phyloP scores from a whole-genome alignment of 2,888 invertebrate species.

The Tetrapedia diversipes region DNA sequence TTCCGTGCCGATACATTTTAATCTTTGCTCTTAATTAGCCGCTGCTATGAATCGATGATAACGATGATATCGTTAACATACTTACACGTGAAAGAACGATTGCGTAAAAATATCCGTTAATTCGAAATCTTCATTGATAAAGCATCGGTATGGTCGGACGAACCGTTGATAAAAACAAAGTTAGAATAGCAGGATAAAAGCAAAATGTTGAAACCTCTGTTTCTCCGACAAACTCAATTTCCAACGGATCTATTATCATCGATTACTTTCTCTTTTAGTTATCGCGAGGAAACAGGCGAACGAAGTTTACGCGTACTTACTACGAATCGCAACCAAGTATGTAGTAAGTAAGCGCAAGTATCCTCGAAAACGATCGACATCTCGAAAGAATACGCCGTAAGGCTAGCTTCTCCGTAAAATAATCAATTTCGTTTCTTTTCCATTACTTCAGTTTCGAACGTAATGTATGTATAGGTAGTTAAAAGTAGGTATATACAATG shows the following conservation, averaged over 20 bases:
- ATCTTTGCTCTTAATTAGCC: background rate
- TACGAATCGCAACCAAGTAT: too few species aligned
- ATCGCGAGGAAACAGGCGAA: conserved; percentile 3
- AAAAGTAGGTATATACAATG: too few species aligned
- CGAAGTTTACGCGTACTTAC: too few species aligned
- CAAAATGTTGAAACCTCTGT: background rate
- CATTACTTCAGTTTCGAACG: background rate
- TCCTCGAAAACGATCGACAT: too few species aligned
- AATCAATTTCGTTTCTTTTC: background rate
- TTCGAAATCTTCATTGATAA: background rate
- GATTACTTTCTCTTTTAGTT: conserved; percentile 35
- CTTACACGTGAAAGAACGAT: background rate
- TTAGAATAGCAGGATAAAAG: background rate
- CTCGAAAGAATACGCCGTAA: too few species aligned
- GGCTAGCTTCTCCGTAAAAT: too few species aligned
- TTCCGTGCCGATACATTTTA: background rate
- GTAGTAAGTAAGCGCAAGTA: too few species aligned
- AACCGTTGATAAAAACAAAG: background rate
- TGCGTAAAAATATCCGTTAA: background rate
- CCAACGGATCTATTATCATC: background rate
- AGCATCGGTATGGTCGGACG: background rate
- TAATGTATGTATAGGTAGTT: too few species aligned
- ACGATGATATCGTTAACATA: background rate
- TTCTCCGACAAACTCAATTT: background rate
- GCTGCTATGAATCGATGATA: background rate